Percentiles rank a stretch among this genome's conserved stretches.
Conservation (phyloP, 1,140 invertebrate species). For the Drosophila ogumai region DNA sequence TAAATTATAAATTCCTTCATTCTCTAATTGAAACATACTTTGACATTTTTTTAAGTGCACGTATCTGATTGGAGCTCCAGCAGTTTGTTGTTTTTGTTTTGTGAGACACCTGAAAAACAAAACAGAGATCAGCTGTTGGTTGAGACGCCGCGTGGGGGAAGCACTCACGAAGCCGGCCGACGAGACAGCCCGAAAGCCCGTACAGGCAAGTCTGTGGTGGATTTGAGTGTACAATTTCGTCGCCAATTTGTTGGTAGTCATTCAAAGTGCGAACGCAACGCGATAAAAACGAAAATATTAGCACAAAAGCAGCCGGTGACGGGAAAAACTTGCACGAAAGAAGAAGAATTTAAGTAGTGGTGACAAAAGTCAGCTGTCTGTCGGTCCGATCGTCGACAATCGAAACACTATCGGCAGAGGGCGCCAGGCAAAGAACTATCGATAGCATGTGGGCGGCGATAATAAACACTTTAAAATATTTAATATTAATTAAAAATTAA, state of each 20-base stretch:
- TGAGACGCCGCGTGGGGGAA: not conserved
- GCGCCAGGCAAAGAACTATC: not conserved
- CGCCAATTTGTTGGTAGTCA: constrained; percentile 4
- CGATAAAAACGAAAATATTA: not conserved
- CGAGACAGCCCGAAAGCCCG: not conserved
- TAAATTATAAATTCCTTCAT: not conserved
- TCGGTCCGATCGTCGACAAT: not conserved
- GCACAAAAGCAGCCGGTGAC: not conserved
- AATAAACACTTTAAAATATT: not conserved
- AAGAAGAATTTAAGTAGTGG: not conserved
- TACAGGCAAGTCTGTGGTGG: not conserved
- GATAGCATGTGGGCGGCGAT: not conserved
- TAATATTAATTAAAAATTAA: not conserved
- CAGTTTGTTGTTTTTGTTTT: constrained; percentile 1
- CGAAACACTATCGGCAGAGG: not conserved
- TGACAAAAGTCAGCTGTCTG: not conserved
- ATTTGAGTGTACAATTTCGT: constrained; percentile 1
- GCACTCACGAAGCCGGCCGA: constrained; percentile 3
- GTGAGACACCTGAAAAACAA: constrained; percentile 9
- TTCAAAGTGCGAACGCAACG: constrained; percentile 6
- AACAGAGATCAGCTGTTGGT: constrained; percentile 11
- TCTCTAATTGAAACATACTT: not conserved
- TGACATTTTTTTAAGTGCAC: constrained; percentile 3
- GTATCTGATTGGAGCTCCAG: not conserved
- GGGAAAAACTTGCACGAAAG: constrained; percentile 1